Percentiles rank a stretch among this genome's conserved stretches.
These are phyloP conservation scores for Corythornis cristatus DNA, from an alignment of 2,113 vertebrate species.

Conservation along the genomic window DNA sequence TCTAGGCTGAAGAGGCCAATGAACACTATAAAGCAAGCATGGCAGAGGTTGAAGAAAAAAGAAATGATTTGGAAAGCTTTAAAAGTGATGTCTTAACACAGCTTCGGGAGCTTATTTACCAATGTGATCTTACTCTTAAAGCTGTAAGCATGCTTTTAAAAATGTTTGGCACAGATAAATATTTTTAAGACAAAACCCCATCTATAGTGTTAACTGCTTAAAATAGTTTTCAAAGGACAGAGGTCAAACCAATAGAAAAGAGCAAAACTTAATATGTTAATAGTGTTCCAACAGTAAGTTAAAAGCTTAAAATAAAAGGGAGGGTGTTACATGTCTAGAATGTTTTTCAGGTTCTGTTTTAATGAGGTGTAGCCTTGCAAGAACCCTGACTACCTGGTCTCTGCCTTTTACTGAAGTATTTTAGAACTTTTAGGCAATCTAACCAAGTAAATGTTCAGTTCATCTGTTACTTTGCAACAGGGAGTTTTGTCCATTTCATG, in stretches of 20 bases:
- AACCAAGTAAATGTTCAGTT: not conserved
- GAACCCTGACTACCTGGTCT: not conserved
- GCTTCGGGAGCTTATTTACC: slow-evolving; percentile 91
- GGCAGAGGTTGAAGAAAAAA: slow-evolving; percentile 86
- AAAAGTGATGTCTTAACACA: slow-evolving; percentile 91
- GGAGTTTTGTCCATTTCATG: not conserved
- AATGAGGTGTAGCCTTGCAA: not conserved
- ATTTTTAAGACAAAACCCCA: not conserved
- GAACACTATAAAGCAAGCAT: slow-evolving; percentile 90
- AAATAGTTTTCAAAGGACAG: not conserved
- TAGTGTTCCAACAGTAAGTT: not conserved
- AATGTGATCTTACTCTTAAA: slow-evolving; percentile 97
- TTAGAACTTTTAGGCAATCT: not conserved
- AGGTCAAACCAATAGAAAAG: not conserved
- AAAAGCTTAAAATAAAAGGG: not conserved
- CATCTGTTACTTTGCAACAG: not conserved
- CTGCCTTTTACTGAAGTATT: not conserved
- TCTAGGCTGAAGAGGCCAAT: slow-evolving; percentile 90
- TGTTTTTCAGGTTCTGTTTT: not conserved
- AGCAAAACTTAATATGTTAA: not conserved
- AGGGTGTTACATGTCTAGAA: not conserved
- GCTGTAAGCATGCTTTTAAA: slow-evolving; percentile 81
- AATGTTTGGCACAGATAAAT: not conserved
- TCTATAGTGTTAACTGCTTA: not conserved
- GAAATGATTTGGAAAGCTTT: slow-evolving; percentile 84